Conservation (phyloP, 2,797 vertebrate genomes). For the Ispidina lecontei region DNA sequence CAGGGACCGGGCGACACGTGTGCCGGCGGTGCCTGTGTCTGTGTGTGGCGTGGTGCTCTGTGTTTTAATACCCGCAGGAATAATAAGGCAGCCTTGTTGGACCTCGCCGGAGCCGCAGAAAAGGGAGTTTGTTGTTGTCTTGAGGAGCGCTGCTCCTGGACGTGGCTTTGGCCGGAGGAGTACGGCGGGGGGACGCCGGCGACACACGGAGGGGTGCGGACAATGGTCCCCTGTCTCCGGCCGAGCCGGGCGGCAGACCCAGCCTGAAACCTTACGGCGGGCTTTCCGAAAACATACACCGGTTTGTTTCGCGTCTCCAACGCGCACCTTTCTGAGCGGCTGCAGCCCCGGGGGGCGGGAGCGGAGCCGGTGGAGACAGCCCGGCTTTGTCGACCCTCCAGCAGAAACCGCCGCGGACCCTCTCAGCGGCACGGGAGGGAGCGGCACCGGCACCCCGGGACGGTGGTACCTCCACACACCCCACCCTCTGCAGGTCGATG, state of each 20-base stretch:
- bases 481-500: not conserved
- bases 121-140: not conserved
- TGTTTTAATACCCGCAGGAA: not conserved
- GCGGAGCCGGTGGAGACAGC: not conserved
- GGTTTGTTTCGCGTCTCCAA: not conserved
- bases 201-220: not conserved
- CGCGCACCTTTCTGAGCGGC: not conserved
- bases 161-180: not conserved
- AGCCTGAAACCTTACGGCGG: not conserved
- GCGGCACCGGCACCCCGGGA: not conserved
- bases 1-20: not conserved
- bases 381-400: not conserved
- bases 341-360: not conserved
- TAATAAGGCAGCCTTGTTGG: not conserved
- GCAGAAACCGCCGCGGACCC: not conserved
- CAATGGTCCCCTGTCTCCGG: not conserved
- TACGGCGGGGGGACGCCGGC: not conserved
- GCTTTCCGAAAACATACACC: not conserved
- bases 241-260: not conserved
- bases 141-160: not conserved
- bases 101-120: not conserved
- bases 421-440: not conserved
- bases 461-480: not conserved
- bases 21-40: not conserved
- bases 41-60: not conserved